Evolutionary conservation across 2,888 invertebrate genomes (phyloP), one percentile per base, ranked within the genome.

Genomic region (Agrypnus murinus): DNA sequence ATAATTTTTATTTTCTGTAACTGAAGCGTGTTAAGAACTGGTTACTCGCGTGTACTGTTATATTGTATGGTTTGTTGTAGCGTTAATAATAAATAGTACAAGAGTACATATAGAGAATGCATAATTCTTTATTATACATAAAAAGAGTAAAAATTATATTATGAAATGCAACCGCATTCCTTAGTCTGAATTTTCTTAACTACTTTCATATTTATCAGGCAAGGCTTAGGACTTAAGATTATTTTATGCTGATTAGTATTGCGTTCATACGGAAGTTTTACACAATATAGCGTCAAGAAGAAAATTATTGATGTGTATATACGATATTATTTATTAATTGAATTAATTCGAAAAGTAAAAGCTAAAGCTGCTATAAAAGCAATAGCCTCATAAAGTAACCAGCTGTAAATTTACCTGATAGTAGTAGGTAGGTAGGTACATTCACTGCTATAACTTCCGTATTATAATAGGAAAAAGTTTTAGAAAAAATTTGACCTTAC

Each of bases 41-140:
- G 65, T 65, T 65, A 43, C 48, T 50, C 50, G 34, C 50, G 53
- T 50, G 53, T 65, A 65, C 65, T 55, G 65, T 65, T 65, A 65
- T 32, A 53, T 32, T 65, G n/a, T n/a, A 65, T 63, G 32, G 55
- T 55, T 43, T 65, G 53, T 36, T 36, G 3, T 14, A 36, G 14
- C 31, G 31, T n/a, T 55, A 10, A 25, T 38, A 38, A 36, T 57
- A 36, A 15, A 38, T 19, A 5, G 25, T 25, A 25, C 25, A 25
- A 25, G 25, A 57, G 40, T n/a, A n/a, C n/a, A n/a, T n/a, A 55
- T 25, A 38, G 5, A 25, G 50, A 38, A 38, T 32, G 53, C 25
- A 40, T 40, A 55, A 45, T 57, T 65, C 43, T 57, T 55, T 7
- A 45, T 55, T 7, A 15, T 32, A 65, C 6, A 55, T 65, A 31